Evolutionary conservation across 2,888 invertebrate species (phyloP), one percentile per base, ranked within the genome.

Genomic region (Miltochrista miniata): DNA sequence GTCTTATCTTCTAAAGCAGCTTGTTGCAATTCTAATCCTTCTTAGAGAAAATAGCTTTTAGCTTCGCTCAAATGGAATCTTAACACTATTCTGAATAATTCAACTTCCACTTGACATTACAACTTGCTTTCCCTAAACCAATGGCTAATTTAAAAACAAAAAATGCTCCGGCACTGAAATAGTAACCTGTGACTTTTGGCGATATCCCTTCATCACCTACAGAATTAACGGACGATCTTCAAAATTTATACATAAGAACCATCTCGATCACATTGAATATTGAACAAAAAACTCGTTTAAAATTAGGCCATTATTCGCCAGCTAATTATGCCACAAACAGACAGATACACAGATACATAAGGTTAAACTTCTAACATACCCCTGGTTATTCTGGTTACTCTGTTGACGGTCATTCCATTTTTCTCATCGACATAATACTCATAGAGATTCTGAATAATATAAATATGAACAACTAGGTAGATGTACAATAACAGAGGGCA

Each of bases 1-100:
- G 63, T 59, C 62, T 64, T 75, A 75, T 78, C 79, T 76, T 64
- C 66, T 76, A 68, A 68, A 71, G 54, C 73, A 74, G 70, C 63
- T 57, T 53, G 59, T 52, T 66, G 60, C 56, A 51, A 64, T 62
- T 68, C 70, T 62, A 60, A 64, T 60, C 54, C 48, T 58, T 48
- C 48, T 51, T 31, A 31, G 31, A 31, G 11, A 47, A 64, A 59
- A 68, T 61, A 56, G 47, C 48, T 38, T 61, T 49, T 58, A 55
- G 51, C 45, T 51, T 40, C 13, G 10, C 38, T 47, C 34, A 48
- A 56, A n/a, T n/a, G n/a, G n/a, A n/a, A 50, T 56, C 33, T 45
- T 30, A 49, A 52, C 48, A 55, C 34, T 53, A 55, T 58, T 58
- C 50, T 35, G 13, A 24, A 14, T 13, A 13, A 13, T 34, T 14